phyloP scores from a whole-genome alignment of 1,140 invertebrate species.

The Atta colombica region DNA sequence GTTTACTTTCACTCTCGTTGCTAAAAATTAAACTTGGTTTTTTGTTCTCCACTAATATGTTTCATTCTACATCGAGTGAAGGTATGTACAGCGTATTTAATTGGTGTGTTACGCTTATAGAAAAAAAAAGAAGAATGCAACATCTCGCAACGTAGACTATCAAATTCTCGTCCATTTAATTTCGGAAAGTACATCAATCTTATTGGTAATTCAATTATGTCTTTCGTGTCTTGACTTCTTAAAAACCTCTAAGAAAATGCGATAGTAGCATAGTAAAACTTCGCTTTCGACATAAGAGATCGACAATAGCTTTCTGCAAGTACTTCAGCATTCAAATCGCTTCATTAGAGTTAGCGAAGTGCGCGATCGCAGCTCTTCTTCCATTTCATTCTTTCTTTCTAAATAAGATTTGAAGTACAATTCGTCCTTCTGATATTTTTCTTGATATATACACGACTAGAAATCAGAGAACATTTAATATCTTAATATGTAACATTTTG shows the following conservation, averaged over 20 bases:
- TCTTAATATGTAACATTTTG: not conserved
- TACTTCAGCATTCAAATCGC: slow-evolving; percentile 36
- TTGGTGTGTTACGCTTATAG: not conserved
- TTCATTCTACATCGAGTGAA: slow-evolving; percentile 43
- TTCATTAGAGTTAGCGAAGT: not conserved
- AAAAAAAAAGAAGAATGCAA: slow-evolving; percentile 8
- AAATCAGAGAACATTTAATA: slow-evolving; percentile 4
- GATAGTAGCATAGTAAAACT: not conserved
- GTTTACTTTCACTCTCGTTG: slow-evolving; percentile 7
- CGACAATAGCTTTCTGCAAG: slow-evolving; percentile 13
- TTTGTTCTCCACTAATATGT: not conserved
- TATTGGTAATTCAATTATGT: not conserved
- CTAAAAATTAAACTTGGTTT: not conserved
- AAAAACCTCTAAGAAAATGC: not conserved
- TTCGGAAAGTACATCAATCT: not conserved
- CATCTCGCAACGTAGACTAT: too few relatives aligned
- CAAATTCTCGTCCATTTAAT: slow-evolving; percentile 14
- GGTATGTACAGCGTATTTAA: slow-evolving; percentile 2
- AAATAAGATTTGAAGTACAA: slow-evolving; percentile 22
- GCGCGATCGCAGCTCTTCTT: not conserved
- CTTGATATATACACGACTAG: not conserved
- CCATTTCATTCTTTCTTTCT: slow-evolving; percentile 35
- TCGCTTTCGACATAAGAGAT: not conserved
- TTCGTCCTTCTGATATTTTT: not conserved
- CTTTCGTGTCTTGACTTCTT: slow-evolving; percentile 10